Percentiles rank a stretch among this genome's conserved stretches.
Evolutionary conservation across 2,888 invertebrate genomes (phyloP).

Genomic region (Abrostola triplasia): DNA sequence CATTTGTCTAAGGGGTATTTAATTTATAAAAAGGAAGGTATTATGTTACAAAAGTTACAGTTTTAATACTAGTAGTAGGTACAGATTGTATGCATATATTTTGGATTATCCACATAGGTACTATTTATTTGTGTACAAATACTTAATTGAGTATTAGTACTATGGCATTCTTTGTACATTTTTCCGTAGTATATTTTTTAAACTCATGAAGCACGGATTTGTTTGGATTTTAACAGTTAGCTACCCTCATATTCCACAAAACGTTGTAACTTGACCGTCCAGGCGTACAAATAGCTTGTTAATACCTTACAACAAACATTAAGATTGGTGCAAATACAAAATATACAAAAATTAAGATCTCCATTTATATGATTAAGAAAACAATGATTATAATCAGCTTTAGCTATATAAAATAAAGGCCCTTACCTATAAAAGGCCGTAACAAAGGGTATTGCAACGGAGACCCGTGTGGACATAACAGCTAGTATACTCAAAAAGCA

Average conservation of each 20-base stretch:
- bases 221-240: constrained; percentile 13
- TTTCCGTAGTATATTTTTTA: neutral
- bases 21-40: no score
- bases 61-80: no score
- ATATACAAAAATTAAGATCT: constrained; percentile 36
- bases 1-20: no score
- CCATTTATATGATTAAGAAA: constrained; percentile 15
- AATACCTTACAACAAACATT: constrained; percentile 18
- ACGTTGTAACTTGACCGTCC: constrained; percentile 34
- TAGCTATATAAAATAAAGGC: constrained; percentile 39
- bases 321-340: constrained; percentile 35
- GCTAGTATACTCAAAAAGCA: constrained; percentile 52
- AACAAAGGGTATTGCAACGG: constrained; percentile 43
- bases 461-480: constrained; percentile 33
- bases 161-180: constrained; percentile 1
- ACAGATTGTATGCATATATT: no score
- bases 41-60: no score
- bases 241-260: constrained; percentile 40
- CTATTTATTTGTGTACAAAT: no score
- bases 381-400: constrained; percentile 26
- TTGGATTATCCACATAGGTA: no score
- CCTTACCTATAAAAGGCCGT: constrained; percentile 48
- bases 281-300: constrained; percentile 34
- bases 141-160: no score
- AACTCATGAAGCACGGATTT: neutral